Conservation (phyloP, 2,888 invertebrate species). For the Thumatha senex region DNA sequence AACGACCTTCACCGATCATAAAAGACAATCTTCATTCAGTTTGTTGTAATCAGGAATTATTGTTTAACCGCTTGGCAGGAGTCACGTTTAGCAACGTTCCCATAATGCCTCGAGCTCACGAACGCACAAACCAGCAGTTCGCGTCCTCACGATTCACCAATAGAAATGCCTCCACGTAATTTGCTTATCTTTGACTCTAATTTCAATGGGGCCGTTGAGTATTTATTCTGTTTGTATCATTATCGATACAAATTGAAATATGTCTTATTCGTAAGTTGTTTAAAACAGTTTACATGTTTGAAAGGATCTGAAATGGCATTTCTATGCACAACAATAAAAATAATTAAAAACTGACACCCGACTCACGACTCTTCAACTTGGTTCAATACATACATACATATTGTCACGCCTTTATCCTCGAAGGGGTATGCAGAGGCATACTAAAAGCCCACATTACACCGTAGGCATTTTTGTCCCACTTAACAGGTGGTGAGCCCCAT, state of each 20-base stretch:
- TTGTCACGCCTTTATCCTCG: too few relatives aligned
- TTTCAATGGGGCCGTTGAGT: conserved; percentile 11
- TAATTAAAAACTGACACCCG: neutral
- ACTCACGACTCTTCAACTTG: too few relatives aligned
- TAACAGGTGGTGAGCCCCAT: too few relatives aligned
- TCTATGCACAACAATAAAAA: neutral
- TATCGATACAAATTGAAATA: too few relatives aligned
- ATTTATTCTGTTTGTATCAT: neutral
- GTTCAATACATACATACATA: too few relatives aligned
- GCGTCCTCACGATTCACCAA: conserved; percentile 27
- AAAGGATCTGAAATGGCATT: too few relatives aligned
- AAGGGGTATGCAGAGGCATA: too few relatives aligned
- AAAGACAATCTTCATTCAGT: conserved; percentile 20
- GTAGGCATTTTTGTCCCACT: too few relatives aligned
- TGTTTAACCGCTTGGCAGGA: conserved; percentile 27
- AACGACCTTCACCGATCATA: conserved; percentile 24
- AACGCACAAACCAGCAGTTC: conserved; percentile 1
- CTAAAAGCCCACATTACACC: too few relatives aligned
- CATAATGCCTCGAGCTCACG: conserved; percentile 19
- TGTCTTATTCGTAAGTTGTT: too few relatives aligned
- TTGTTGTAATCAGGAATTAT: conserved; percentile 23
- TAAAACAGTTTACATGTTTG: too few relatives aligned
- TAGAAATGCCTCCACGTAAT: conserved; percentile 18
- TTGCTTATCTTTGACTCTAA: conserved; percentile 20
- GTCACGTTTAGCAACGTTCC: conserved; percentile 42